Evolutionary conservation across 2,113 vertebrate species (phyloP), one percentile per base, ranked within the genome.

Genomic region (Dicentrarchus labrax): DNA sequence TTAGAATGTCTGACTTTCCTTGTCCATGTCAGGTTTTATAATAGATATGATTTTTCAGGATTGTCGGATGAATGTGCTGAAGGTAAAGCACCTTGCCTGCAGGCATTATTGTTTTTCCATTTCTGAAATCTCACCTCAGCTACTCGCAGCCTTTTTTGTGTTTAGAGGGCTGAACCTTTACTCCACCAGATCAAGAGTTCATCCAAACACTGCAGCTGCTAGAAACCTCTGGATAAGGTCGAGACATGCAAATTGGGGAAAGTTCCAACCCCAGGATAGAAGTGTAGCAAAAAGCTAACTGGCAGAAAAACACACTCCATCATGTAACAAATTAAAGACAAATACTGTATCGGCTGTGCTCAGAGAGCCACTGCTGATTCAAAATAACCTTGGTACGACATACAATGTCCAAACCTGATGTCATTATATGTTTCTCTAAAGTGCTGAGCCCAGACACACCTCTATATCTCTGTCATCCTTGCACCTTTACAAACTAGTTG

Each of bases 391-490:
- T 85, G 76, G 13, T n/a, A 36, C 12, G 19, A 10, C 50, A 54
- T n/a, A n/a, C 73, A 59, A 22, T 68, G 15, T 66, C 43, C 70
- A 76, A 69, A 73, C 38, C 2, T 72, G 41, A 47, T 75, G 60
- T 69, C 47, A 45, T 2, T 72, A 2, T 71, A 22, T 72, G 50
- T 57, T 84, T 36, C 36, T 76, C n/a, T 73, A 56, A 88, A 88
- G 65, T 72, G 41, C 85, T 80, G 85, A 83, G 77, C 69, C 43
- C 61, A 65, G 61, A 69, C 60, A 51, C 74, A 72, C 22, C 74
- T 74, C 73, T 85, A 74, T 76, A 80, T 88, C 82, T 86, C 73
- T 83, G 80, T 86, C 83, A 76, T 67, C 72, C 65, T 22, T 21
- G 24, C 47, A 62, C 68, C 83, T 30, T 71, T 59, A 86, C 71